Conservation (phyloP, 1,140 invertebrate genomes). For the Metopolophium dirhodum region DNA sequence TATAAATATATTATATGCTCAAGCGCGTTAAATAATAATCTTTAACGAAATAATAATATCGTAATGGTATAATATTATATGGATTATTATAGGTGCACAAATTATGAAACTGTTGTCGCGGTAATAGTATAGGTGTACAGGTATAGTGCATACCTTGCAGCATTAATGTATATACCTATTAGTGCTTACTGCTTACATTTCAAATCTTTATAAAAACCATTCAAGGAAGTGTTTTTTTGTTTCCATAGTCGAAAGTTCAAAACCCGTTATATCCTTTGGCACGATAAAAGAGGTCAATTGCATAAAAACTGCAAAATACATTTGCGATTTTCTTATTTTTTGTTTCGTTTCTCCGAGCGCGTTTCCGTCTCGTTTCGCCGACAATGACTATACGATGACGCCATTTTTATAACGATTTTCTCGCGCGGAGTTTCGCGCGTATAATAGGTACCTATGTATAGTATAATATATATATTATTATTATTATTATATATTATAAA, state of each 20-base stretch:
- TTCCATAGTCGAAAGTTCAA: neutral
- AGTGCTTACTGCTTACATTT: neutral
- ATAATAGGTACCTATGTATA: neutral
- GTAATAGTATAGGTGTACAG: neutral
- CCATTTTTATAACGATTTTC: conserved; percentile 46
- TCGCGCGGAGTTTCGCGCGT: neutral
- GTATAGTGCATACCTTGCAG: neutral
- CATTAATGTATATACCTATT: neutral
- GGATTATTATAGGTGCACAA: neutral
- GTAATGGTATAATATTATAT: neutral
- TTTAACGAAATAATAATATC: neutral
- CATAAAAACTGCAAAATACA: conserved; percentile 1
- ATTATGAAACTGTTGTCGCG: neutral
- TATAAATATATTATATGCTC: neutral
- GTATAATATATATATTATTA: neutral
- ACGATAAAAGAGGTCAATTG: neutral
- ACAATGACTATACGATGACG: neutral
- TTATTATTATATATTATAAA: too few species aligned
- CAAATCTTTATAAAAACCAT: neutral
- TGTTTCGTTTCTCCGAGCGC: neutral
- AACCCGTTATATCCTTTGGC: neutral
- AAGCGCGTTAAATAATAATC: neutral
- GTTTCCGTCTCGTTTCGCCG: neutral
- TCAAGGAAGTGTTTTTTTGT: neutral
- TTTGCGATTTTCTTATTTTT: neutral